Evolutionary conservation across 2,113 vertebrate species (phyloP).

Genomic region (Trichomycterus rosablanca): DNA sequence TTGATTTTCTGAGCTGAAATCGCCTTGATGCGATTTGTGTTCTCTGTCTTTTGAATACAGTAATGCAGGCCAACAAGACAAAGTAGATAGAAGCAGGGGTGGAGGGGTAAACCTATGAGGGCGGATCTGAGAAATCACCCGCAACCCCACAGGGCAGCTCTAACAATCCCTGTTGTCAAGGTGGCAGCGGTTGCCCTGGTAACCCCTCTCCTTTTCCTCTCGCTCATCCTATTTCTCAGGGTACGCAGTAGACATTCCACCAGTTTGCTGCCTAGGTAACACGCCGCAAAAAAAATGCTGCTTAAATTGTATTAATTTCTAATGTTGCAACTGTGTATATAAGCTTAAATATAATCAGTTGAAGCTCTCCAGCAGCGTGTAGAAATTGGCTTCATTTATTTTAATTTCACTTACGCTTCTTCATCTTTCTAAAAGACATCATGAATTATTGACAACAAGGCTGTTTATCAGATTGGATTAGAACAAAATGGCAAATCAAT

Average conservation of each 20-base stretch:
- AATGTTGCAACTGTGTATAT: constrained; percentile 2
- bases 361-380: constrained; percentile 9
- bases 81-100: background rate
- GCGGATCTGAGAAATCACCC: constrained; percentile 10
- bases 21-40: constrained; percentile 1
- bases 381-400: background rate
- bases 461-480: constrained; percentile 9
- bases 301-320: constrained; percentile 8
- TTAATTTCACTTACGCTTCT: constrained; percentile 5
- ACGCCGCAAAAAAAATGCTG: constrained; percentile 7
- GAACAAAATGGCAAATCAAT: constrained; percentile 6
- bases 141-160: constrained; percentile 30
- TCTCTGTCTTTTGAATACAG: constrained; percentile 27
- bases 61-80: constrained; percentile 19
- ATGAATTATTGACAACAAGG: constrained; percentile 11
- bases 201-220: constrained; percentile 25
- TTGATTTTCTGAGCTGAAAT: constrained; percentile 2
- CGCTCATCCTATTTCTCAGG: constrained; percentile 12
- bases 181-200: constrained; percentile 49
- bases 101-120: background rate
- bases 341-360: constrained; percentile 18
- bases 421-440: background rate
- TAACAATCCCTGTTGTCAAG: constrained; percentile 42
- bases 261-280: constrained; percentile 28
- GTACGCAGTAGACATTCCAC: constrained; percentile 26